These are phyloP conservation scores for Drosophila bocqueti DNA, from an alignment of 1,140 invertebrate species.

Conservation along the genomic window DNA sequence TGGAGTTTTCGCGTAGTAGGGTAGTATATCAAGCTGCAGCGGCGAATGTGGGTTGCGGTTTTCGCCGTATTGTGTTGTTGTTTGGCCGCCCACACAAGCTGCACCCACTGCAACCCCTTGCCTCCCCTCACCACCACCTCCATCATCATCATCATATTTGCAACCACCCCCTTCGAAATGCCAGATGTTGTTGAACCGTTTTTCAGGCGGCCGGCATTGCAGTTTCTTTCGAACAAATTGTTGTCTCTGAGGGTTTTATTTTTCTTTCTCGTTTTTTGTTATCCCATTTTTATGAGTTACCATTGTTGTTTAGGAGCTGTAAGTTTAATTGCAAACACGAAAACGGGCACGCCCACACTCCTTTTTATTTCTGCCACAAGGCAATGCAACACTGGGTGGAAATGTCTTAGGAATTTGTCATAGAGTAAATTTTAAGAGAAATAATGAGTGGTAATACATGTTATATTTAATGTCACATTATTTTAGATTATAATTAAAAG, in stretches of 20 bases:
- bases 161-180: constrained; percentile 31
- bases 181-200: constrained; percentile 78
- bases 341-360: constrained; percentile 27
- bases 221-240: constrained; percentile 65
- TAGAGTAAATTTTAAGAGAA: no score
- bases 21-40: constrained; percentile 77
- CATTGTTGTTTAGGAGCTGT: constrained; percentile 72
- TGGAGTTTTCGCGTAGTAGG: constrained; percentile 60
- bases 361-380: neutral
- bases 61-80: constrained; percentile 24
- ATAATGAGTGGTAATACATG: neutral
- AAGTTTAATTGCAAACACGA: constrained; percentile 79
- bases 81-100: constrained; percentile 36
- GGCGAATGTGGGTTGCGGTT: constrained; percentile 75
- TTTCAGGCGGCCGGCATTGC: constrained; percentile 57
- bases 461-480: no score
- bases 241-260: constrained; percentile 18
- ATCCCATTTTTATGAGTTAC: constrained; percentile 66
- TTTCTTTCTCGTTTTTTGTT: constrained; percentile 26
- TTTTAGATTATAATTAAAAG: no score
- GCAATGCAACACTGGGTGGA: constrained; percentile 25
- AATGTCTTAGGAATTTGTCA: neutral
- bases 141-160: constrained; percentile 3
- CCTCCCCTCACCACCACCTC: neutral
- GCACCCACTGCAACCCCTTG: constrained; percentile 15